Evolutionary conservation across 2,888 invertebrate species (phyloP).

Genomic region (Tiphia femorata): DNA sequence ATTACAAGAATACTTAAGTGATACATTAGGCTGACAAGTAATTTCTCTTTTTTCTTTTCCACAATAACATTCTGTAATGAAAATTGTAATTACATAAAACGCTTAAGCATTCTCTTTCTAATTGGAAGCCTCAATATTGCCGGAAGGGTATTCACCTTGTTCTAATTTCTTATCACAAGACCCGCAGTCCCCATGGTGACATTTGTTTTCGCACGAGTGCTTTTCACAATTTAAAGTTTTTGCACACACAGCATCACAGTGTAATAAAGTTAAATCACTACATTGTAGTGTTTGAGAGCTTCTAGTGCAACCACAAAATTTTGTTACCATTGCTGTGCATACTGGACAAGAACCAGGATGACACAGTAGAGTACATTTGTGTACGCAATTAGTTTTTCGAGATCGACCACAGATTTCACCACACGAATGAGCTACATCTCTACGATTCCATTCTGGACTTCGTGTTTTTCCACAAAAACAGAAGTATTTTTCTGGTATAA

Average conservation of each 20-base stretch:
- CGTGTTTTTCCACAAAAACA: conserved; percentile 91
- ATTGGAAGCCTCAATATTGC: conserved; percentile 8
- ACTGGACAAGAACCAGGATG: conserved; percentile 97
- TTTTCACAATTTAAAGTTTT: conserved; percentile 82
- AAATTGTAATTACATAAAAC: not conserved
- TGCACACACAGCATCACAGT: conserved; percentile 82
- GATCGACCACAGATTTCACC: conserved; percentile 85
- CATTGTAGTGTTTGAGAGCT: conserved; percentile 80
- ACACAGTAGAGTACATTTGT: conserved; percentile 77
- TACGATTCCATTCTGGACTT: conserved; percentile 82
- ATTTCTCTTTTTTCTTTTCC: conserved; percentile 75
- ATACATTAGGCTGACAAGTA: conserved; percentile 70
- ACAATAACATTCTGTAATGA: conserved; percentile 77
- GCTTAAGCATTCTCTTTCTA: not conserved
- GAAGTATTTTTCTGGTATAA: conserved; percentile 83
- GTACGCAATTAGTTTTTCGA: conserved; percentile 60
- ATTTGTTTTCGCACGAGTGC: conserved; percentile 80
- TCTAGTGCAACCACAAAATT: conserved; percentile 84
- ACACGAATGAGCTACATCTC: conserved; percentile 90
- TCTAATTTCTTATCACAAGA: conserved; percentile 77
- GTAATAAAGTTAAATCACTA: conserved; percentile 77
- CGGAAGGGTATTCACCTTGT: conserved; percentile 72
- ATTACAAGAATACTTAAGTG: conserved; percentile 73
- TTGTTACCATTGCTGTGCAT: conserved; percentile 82
- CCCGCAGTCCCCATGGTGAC: conserved; percentile 85